Evolutionary conservation across 1,140 invertebrate species (phyloP), one percentile per base, ranked within the genome.

Genomic region (Linepithema humile): DNA sequence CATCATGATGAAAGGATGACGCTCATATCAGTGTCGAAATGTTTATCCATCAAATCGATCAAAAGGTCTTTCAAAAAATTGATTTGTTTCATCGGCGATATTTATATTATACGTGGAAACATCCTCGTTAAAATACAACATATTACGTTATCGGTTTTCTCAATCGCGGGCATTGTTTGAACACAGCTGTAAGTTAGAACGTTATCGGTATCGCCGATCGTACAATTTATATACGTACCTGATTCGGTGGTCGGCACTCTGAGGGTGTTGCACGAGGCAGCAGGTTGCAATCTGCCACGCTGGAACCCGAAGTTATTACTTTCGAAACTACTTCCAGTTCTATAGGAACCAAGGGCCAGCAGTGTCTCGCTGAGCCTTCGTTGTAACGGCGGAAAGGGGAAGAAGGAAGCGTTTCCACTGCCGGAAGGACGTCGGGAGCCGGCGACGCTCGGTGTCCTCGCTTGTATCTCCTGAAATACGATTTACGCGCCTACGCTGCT

Each of bases 371-470:
- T 97, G 3, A 97, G 93, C 38, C 96, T 92, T 80, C 96, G 93
- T 50, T 96, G 96, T 5, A 96, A 92, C 1, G 95, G 95, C 6
- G 96, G 95, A 84, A 95, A 95, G 12, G 96, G 95, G 85, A 96
- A 95, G 62, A 96, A 95, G 35, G 92, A 93, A 43, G 90, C 78
- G 20, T 92, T 92, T 57, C 93, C 94, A 17, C 96, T 96, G 60
- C 97, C 93, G 1, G 96, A 97, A 1, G 97, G 97, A 77, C 97
- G 94, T 64, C 97, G 93, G 0, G 97, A 97, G 1, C 96, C 96
- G 70, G 96, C 97, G 1, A 96, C 96, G 50, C 96, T 97, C 5
- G 97, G 97, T 3, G 97, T 97, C 83, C 97, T 94, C 4, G 97
- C 97, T 91, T 97, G 96, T 75, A 97, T 97, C 91, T 97, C 95